Evolutionary conservation across 2,888 invertebrate genomes (phyloP).

Genomic region (Ceraclea dissimilis): DNA sequence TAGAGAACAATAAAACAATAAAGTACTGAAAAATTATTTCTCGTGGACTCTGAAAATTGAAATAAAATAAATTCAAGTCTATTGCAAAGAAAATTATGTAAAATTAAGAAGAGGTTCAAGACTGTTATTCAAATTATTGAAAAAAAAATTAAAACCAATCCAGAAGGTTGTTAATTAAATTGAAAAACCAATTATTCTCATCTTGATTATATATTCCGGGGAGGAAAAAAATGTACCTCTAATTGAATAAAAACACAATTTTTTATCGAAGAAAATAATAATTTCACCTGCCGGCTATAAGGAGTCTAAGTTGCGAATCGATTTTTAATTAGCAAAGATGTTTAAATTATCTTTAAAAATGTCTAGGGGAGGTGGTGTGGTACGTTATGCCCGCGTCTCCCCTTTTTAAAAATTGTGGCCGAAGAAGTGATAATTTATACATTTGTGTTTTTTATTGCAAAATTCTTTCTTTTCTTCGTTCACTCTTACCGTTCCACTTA

Average conservation of each 20-base stretch:
- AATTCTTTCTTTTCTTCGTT: too few relatives aligned
- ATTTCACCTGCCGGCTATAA: background rate
- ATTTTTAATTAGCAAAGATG: conserved; percentile 1
- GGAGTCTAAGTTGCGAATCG: background rate
- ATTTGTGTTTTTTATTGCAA: too few relatives aligned
- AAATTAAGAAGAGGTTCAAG: too few relatives aligned
- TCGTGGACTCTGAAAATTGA: too few relatives aligned
- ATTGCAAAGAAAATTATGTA: too few relatives aligned
- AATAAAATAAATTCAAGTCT: too few relatives aligned
- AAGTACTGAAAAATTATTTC: too few relatives aligned
- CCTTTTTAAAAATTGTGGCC: too few relatives aligned
- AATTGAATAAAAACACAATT: conserved; percentile 1
- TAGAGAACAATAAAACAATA: too few relatives aligned
- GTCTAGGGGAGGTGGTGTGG: too few relatives aligned
- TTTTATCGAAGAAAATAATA: background rate
- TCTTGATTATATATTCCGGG: background rate
- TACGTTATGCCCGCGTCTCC: background rate
- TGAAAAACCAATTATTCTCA: background rate
- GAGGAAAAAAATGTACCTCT: background rate
- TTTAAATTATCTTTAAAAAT: background rate
- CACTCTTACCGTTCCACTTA: too few relatives aligned
- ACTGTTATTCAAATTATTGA: background rate
- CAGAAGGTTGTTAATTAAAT: background rate
- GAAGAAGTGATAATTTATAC: too few relatives aligned
- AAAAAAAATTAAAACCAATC: background rate